Base-by-base conservation (phyloP, 2,888 invertebrate species). In the Rhabditoides inermis region DNA sequence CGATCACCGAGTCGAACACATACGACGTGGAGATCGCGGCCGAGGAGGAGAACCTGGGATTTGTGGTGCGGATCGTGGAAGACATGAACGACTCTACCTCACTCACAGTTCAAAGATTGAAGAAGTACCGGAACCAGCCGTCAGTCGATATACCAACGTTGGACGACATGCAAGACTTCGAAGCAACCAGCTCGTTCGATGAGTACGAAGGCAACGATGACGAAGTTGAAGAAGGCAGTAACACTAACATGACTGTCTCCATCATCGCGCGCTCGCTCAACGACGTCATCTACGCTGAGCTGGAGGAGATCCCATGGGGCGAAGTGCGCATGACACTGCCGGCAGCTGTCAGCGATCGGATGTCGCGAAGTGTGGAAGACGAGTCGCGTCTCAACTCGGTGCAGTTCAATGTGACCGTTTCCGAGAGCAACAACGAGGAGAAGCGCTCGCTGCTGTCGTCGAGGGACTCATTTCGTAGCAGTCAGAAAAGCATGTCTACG, bases 231-330 rank as follows among this genome's bases (percentile, higher is more conserved):
- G 54, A 55, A 2, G 53, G 54, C 0, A 55, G 49, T 0, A 49
- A 56, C 40, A 63, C 68, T 26, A 68, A 65, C 23, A 59, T 70
- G 23, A 66, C 65, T 1, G 66, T 73, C 1, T 70, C 70, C 15
- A 72, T 73, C 40, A 69, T 69, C 25, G 73, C 73, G 0, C 55
- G 68, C 45, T 69, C 69, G 41, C 54, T 69, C 32, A 60, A 69
- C 37, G 73, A 73, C 51, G 61, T 63, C 22, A 65, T 71, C 6
- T 61, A 67, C 45, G 73, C 68, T 18, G 63, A 65, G 2, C 56
- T 73, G 32, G 73, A 73, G 42, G 72, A 73, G 47, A 70, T 73
- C 20, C 72, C 71, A 3, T 73, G 73, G 69, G 69, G 70, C 40
- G 70, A 70, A 49, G 70, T 65, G 10, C 51, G 55, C n/a, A 67